phyloP scores from a whole-genome alignment of 2,113 vertebrate species.

The Chascanopsetta lugubris region DNA sequence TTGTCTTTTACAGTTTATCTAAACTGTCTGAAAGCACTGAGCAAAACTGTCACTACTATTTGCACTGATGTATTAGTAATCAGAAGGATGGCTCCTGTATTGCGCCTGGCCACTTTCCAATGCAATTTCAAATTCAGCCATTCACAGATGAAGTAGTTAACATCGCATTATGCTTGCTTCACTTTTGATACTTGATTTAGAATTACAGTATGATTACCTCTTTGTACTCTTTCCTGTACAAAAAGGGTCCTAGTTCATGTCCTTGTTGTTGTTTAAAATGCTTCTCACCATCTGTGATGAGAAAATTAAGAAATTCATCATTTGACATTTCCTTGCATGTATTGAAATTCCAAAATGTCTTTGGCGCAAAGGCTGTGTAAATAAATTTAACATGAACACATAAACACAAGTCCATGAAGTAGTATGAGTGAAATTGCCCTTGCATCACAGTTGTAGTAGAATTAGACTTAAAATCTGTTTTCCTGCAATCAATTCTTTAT shows the following conservation, averaged over 20 bases:
- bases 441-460: background rate
- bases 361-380: background rate
- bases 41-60: conserved; percentile 18
- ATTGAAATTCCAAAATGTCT: too few relatives aligned
- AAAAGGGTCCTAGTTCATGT: background rate
- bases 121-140: conserved; percentile 46
- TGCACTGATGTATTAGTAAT: conserved; percentile 28
- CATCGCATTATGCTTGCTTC: too few relatives aligned
- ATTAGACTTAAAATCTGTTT: background rate
- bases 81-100: conserved; percentile 24
- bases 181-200: background rate
- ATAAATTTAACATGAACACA: too few relatives aligned
- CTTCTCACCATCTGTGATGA: too few relatives aligned
- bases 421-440: background rate
- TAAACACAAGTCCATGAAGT: background rate
- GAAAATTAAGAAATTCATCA: too few relatives aligned
- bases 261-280: background rate
- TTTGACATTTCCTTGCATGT: background rate
- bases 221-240: background rate
- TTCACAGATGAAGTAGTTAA: conserved; percentile 63
- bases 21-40: background rate
- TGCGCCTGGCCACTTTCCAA: conserved; percentile 36
- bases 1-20: conserved; percentile 20
- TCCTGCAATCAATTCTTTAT: background rate
- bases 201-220: background rate